Conservation (phyloP, 2,113 vertebrate genomes). For the Lophochroa leadbeateri region DNA sequence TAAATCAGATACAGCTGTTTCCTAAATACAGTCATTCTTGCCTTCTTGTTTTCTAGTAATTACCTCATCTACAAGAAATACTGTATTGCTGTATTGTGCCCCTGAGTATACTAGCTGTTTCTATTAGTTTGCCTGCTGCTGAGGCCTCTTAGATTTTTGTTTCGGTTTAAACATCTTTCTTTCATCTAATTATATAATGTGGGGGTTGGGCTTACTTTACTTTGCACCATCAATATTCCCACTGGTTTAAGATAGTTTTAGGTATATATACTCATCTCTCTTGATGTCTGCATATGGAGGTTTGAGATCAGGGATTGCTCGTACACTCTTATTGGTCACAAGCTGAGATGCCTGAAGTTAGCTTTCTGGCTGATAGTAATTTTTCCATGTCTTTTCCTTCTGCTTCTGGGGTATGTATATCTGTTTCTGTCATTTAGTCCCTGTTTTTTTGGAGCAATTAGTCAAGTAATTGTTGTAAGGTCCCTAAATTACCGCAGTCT, state of each 20-base stretch:
- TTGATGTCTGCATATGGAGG: conserved; percentile 6
- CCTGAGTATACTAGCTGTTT: not conserved
- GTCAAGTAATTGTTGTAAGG: conserved; percentile 34
- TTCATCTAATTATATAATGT: not conserved
- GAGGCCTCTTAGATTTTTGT: not conserved
- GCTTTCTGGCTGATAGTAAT: conserved; percentile 26
- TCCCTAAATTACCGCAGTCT: conserved; percentile 16
- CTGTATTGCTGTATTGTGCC: not conserved
- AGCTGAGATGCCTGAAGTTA: conserved; percentile 44
- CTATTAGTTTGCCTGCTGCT: conserved; percentile 2
- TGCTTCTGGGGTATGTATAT: not conserved
- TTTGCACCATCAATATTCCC: not conserved
- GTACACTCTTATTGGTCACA: not conserved
- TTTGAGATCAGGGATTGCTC: not conserved
- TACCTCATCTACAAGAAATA: conserved; percentile 45
- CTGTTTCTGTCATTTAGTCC: conserved; percentile 54
- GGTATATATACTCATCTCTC: not conserved
- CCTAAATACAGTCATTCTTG: conserved; percentile 17
- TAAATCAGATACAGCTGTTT: conserved; percentile 43
- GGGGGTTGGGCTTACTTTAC: not conserved
- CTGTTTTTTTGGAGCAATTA: conserved; percentile 37
- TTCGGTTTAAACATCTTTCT: not conserved
- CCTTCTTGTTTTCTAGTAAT: conserved; percentile 32
- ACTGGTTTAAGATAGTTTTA: not conserved
- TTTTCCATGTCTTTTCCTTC: conserved; percentile 40